Evolutionary conservation across 2,797 vertebrate genomes (phyloP).

Genomic region (Typhlichthys subterraneus): DNA sequence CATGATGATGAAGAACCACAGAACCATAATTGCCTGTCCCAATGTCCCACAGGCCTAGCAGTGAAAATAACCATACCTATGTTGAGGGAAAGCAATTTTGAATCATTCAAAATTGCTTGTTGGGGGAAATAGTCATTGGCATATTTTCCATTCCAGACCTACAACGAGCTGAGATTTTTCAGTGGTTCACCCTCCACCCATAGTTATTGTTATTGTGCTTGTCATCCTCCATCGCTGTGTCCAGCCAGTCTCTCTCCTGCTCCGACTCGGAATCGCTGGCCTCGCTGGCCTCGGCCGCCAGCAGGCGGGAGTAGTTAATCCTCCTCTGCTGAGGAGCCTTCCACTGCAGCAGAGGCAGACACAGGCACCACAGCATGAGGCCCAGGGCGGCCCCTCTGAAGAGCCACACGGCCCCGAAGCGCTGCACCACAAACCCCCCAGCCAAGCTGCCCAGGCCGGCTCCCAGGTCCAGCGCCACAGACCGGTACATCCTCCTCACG

Average conservation of each 20-base stretch:
- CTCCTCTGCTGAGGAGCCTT: constrained; percentile 80
- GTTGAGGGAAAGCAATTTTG: background rate
- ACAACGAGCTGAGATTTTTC: background rate
- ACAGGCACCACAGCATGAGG: constrained; percentile 76
- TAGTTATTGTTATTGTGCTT: constrained; percentile 54
- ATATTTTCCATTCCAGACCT: background rate
- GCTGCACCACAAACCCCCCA: constrained; percentile 74
- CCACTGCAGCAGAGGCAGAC: constrained; percentile 77
- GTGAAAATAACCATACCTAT: background rate
- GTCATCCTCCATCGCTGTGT: constrained; percentile 84
- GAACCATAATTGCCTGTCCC: background rate
- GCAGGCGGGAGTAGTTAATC: constrained; percentile 87
- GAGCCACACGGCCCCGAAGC: constrained; percentile 71
- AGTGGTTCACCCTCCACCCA: constrained; percentile 25
- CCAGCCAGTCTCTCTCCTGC: constrained; percentile 87
- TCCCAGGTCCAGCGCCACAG: constrained; percentile 71
- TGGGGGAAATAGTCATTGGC: background rate
- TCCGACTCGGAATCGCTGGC: constrained; percentile 86
- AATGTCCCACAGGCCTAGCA: background rate
- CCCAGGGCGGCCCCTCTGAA: constrained; percentile 67
- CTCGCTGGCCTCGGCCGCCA: constrained; percentile 83
- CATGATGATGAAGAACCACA: constrained; percentile 25
- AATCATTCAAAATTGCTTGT: background rate
- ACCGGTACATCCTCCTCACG: constrained; percentile 71
- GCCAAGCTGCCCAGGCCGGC: constrained; percentile 80